These are phyloP conservation scores for Aphelinus atriplicis DNA, from an alignment of 1,140 invertebrate species.

Conservation along the genomic window DNA sequence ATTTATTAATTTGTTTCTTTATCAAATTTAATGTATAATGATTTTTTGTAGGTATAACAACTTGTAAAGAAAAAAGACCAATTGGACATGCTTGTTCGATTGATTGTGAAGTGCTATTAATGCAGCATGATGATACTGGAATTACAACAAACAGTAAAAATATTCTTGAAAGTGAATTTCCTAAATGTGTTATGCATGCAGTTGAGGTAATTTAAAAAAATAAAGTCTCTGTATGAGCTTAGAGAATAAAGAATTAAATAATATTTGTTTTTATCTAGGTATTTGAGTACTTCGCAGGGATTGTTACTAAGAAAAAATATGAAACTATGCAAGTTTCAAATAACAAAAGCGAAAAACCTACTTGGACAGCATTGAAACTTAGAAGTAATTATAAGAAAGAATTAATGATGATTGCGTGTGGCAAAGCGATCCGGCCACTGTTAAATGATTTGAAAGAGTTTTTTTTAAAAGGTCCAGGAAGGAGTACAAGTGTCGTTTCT, in stretches of 20 bases:
- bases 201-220: constrained; percentile 27
- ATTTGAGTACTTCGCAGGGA: constrained; percentile 23
- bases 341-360: constrained; percentile 24
- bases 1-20: background rate
- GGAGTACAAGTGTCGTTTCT: constrained; percentile 26
- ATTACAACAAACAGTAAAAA: constrained; percentile 15
- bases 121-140: constrained; percentile 17
- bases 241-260: background rate
- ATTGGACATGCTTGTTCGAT: constrained; percentile 21
- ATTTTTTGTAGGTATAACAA: constrained; percentile 19
- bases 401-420: constrained; percentile 26
- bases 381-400: constrained; percentile 40
- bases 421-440: constrained; percentile 14
- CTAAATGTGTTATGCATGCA: constrained; percentile 17
- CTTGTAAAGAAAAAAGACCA: constrained; percentile 8
- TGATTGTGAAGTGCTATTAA: constrained; percentile 15
- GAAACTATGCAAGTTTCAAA: background rate
- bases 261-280: constrained; percentile 8
- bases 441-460: constrained; percentile 8
- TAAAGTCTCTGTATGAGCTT: background rate
- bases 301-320: background rate
- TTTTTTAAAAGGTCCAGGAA: constrained; percentile 27
- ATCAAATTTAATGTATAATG: background rate
- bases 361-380: constrained; percentile 21
- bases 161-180: constrained; percentile 20